Base-by-base conservation (phyloP, 2,888 invertebrate species). In the Toxonevra muliebris region DNA sequence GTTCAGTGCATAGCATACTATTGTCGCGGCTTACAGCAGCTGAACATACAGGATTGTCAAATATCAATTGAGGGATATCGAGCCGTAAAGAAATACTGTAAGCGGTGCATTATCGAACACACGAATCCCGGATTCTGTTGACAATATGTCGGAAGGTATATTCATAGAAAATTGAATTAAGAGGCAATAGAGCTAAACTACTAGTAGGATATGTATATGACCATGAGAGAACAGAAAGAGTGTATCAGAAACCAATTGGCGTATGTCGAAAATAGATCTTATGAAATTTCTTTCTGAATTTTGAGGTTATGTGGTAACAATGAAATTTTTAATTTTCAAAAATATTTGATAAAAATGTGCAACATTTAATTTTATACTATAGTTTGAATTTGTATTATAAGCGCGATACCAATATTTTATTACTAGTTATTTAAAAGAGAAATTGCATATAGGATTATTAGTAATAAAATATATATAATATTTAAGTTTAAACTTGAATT, bases 31-130 rank as follows among this genome's bases (percentile, higher is more conserved):
- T 87, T 97, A 50, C 94, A 95, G 66, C 96, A 96, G 81, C 87
- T 97, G 11, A 96, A 96, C 82, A 96, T 97, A 72, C 96, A 96
- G 80, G 96, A 96, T 84, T 96, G 96, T 71, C 93, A 94, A 69
- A 92, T 97, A 75, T 94, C 96, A 5, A 86, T 94, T 55, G 91
- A 96, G 76, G 96, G 96, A 0, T 96, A 96, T 82, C 87, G 94
- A 76, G 95, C 95, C 7, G 95, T 97, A 54, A 96, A 96, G 84
- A 94, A 93, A 81, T 95, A 94, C 82, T 97, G 96, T 86, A 94
- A 95, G 79, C 87, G 94, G 77, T 97, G 96, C 85, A 92, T 96
- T 73, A 96, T 97, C 74, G 96, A 97, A 83, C 96, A 97, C 82
- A 96, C 96, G 2, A 96, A 97, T 86, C 96, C 96, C 71, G 96